Evolutionary conservation across 2,113 vertebrate genomes (phyloP), one percentile per base, ranked within the genome.

Genomic region (Myotis lucifugus): DNA sequence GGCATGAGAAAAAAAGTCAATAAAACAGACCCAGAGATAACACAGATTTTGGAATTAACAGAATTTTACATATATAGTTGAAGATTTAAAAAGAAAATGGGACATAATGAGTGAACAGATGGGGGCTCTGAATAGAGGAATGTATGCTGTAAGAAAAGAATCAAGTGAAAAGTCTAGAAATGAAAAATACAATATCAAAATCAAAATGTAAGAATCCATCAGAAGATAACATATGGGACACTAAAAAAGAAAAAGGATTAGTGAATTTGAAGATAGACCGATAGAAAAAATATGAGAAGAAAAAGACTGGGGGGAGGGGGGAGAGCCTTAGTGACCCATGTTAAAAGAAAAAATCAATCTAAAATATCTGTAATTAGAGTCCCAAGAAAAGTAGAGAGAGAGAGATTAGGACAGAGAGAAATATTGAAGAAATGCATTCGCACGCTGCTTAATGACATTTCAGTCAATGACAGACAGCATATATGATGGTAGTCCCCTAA

Each of bases 1-100:
- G 11, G 64, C 32, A 19, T 91, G 42, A 93, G 6, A 73, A 88
- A 89, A 59, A 61, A 81, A 82, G 14, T 84, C 17, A 70, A 54
- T 85, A 85, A 95, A 82, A 82, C 23, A 88, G 66, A 76, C 46
- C 29, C 13, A 84, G 46, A 42, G 64, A 37, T 67, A 74, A 90
- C 29, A 84, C 19, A 66, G 40, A 19, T 12, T 37, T 70, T 69
- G 42, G 17, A 88, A 93, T 91, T 27, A 82, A 42, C 66, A 69
- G 15, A 91, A 72, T 82, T 86, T 72, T 72, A 86, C 54, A 74
- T 88, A 74, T 85, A 79, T 61, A 23, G 61, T 88, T 9, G 46
- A 94, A 93, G 8, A 90, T 70, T 91, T 91, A 70, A 78, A 82
- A 76, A 42, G 86, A 93, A 73, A 48, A 23, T 14, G 50, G 40